Evolutionary conservation across 2,888 invertebrate species (phyloP).

Genomic region (Molanna angustata): DNA sequence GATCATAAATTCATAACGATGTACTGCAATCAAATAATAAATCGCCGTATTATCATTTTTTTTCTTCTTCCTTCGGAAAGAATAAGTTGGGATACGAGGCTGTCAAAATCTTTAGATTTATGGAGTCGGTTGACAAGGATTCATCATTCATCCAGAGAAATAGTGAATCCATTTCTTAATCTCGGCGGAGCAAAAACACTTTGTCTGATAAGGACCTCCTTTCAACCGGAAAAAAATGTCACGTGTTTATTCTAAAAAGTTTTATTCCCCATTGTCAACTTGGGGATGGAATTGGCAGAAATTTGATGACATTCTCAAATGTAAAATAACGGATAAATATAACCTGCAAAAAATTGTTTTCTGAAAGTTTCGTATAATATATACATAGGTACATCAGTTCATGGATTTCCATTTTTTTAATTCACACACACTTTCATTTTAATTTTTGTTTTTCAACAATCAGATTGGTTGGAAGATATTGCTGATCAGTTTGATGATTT

Average conservation of each 20-base stretch:
- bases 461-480: no score
- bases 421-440: no score
- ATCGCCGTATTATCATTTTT: no score
- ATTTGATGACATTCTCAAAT: not conserved
- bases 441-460: no score
- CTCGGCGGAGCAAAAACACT: conserved; percentile 14
- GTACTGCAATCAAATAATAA: conserved; percentile 27
- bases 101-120: conserved; percentile 26
- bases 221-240: not conserved
- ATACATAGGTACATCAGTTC: no score
- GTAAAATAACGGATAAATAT: no score
- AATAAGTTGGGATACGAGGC: conserved; percentile 22
- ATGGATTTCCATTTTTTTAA: no score
- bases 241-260: not conserved
- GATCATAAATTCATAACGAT: no score
- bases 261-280: not conserved
- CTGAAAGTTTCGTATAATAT: no score
- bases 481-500: no score
- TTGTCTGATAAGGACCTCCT: conserved; percentile 9
- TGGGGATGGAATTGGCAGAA: not conserved
- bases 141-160: conserved; percentile 27
- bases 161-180: conserved; percentile 27
- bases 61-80: conserved; percentile 18
- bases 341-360: no score
- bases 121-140: conserved; percentile 24